Base-by-base conservation (phyloP, 1,140 invertebrate species). In the silkworm (Bombyx mori) region DNA sequence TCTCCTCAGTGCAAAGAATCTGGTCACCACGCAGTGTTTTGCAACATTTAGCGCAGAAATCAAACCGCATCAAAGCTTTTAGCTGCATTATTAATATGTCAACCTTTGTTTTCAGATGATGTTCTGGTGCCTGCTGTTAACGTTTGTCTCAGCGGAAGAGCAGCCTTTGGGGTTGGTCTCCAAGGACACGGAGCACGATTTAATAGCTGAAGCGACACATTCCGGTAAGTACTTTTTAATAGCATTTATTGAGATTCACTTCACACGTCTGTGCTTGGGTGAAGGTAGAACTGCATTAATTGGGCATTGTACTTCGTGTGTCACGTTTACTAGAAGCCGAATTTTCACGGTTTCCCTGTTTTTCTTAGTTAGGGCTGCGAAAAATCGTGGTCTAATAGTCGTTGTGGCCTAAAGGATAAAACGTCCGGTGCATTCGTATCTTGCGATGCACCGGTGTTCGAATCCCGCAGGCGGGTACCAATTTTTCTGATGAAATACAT, bases 161-260 rank as follows among this genome's bases (percentile, higher is more conserved):
- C 56, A 70, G 1, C 81, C 82, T 0, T 72, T 75, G 1, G 81
- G 82, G 0, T 70, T 84, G 12, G 67, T 85, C 12, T 62, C 64
- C 42, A 80, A 78, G 49, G 74, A 87, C 61, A 74, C 57, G n/a
- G 72, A 75, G 0, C 75, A 82, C 18, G 83, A 86, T 54, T 60
- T 87, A 3, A 53, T 77, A 0, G 86, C 82, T 0, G 82, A 86
- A 58, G 83, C 81, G 6, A 70, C 79, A 18, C 66, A 80, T 26
- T 69, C 65, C 65, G 75, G 85, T 86, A 62, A 47, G 26, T 8
- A 22, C 10, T 8, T 22, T 0, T 26, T 7, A 42, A 22, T 10
- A 4, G 8, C 1, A 35, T 18, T 26, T 7, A 52, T 35, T 18
- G 6, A 26, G 9, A 50, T 12, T 12, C 8, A 7, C 8, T 7